Evolutionary conservation across 2,113 vertebrate genomes (phyloP).

Genomic region (Thymallus thymallus): DNA sequence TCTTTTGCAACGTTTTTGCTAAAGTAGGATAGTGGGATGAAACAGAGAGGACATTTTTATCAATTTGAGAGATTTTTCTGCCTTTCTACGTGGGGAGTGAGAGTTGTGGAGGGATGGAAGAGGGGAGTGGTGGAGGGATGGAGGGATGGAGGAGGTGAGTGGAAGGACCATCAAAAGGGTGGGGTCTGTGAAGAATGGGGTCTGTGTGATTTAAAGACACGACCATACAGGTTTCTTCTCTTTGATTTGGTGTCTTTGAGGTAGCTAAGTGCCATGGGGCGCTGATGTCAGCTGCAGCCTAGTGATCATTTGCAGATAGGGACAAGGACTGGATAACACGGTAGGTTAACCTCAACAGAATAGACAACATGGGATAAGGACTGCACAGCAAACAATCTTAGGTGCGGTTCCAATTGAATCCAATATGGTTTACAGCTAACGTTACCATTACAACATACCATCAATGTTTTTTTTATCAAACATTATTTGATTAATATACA

Average conservation of each 20-base stretch:
- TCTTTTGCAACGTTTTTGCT: no score
- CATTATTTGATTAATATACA: no score
- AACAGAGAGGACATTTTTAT: no score
- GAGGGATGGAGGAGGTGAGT: slow-evolving; percentile 56
- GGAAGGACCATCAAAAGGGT: slow-evolving; percentile 57
- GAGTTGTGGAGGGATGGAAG: no score
- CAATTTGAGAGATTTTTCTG: no score
- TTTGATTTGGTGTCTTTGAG: slow-evolving; percentile 49
- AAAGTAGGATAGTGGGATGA: no score
- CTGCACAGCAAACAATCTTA: no score
- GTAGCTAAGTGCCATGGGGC: slow-evolving; percentile 42
- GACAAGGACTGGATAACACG: slow-evolving; percentile 50
- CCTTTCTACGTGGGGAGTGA: no score
- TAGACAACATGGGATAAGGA: not conserved
- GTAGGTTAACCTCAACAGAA: slow-evolving; percentile 46
- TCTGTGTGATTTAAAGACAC: slow-evolving; percentile 39
- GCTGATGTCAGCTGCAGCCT: slow-evolving; percentile 52
- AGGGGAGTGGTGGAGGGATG: slow-evolving; percentile 4
- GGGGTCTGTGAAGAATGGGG: slow-evolving; percentile 49
- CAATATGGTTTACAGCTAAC: no score
- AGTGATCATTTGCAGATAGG: slow-evolving; percentile 33
- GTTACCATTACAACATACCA: no score
- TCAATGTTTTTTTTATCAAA: no score
- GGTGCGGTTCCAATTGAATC: no score
- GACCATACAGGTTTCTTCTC: slow-evolving; percentile 45